Evolutionary conservation across 2,113 vertebrate species (phyloP).

Genomic region (Leptocoma aspasia): DNA sequence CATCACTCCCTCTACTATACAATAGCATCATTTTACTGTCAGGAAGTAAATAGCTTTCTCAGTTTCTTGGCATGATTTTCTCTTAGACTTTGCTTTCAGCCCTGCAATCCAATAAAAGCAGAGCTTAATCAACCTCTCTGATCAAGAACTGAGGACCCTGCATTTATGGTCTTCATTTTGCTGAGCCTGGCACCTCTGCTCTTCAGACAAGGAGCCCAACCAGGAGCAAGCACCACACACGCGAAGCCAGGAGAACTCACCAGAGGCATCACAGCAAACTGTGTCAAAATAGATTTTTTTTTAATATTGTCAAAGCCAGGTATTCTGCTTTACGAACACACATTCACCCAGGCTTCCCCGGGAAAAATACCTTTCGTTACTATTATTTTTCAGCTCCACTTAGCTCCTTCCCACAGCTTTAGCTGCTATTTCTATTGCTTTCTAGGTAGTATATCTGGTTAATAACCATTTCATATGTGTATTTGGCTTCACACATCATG

Average conservation of each 20-base stretch:
- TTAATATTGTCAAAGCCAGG: not conserved
- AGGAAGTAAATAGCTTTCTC: not conserved
- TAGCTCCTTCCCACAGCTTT: not conserved
- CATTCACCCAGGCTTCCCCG: not conserved
- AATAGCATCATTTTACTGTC: not conserved
- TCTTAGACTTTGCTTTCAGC: not conserved
- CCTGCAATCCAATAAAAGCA: not conserved
- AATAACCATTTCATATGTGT: not conserved
- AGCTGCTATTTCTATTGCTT: not conserved
- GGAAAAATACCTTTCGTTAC: not conserved
- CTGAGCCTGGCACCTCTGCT: not conserved
- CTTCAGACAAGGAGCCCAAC: not conserved
- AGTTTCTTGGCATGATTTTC: not conserved
- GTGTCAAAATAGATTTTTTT: not conserved
- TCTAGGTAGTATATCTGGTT: not conserved
- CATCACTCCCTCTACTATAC: not conserved
- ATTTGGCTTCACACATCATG: not conserved
- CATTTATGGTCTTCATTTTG: no score
- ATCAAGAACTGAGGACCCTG: not conserved
- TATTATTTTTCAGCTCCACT: not conserved
- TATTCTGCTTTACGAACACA: not conserved
- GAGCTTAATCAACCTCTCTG: not conserved
- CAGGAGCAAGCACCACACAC: not conserved
- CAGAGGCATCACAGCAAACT: not conserved
- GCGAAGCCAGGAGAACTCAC: accelerated